These are phyloP conservation scores for Grapholita molesta DNA, from an alignment of 1,140 invertebrate genomes.

Conservation along the genomic window DNA sequence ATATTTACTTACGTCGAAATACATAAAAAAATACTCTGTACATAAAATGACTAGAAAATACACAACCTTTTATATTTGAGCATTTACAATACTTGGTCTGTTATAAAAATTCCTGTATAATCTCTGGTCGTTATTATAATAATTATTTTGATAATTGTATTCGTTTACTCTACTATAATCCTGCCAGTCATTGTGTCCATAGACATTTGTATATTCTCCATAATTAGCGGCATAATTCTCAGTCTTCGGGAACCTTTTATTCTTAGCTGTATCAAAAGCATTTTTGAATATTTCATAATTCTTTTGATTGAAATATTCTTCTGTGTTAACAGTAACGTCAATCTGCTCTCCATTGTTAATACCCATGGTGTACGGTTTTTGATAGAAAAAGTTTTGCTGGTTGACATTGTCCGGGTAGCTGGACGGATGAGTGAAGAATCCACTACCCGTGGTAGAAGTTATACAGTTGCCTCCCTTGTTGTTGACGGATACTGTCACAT, in stretches of 20 bases:
- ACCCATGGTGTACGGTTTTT: constrained; percentile 28
- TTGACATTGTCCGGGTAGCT: constrained; percentile 56
- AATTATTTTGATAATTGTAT: constrained; percentile 52
- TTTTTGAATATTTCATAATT: constrained; percentile 80
- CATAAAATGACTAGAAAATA: constrained; percentile 45
- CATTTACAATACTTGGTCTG: constrained; percentile 57
- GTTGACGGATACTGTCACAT: constrained; percentile 86
- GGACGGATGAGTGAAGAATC: constrained; percentile 66
- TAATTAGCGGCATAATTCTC: constrained; percentile 35
- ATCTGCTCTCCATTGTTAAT: constrained; percentile 37
- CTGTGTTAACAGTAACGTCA: constrained; percentile 33
- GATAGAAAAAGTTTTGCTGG: constrained; percentile 47
- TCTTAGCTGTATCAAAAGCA: constrained; percentile 79
- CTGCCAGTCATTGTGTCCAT: constrained; percentile 49
- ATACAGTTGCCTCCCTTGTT: constrained; percentile 86
- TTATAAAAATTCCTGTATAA: constrained; percentile 58
- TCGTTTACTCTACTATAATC: constrained; percentile 36
- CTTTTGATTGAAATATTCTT: constrained; percentile 66
- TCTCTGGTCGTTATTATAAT: constrained; percentile 62
- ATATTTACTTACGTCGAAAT: constrained; percentile 17
- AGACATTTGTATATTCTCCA: constrained; percentile 39
- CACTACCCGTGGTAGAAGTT: constrained; percentile 82
- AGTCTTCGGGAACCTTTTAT: constrained; percentile 40
- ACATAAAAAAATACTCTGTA: constrained; percentile 31
- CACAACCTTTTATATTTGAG: constrained; percentile 51